These are phyloP conservation scores for Cercopithecus hamlyni DNA, from an alignment of 2,797 vertebrate genomes.

Conservation along the genomic window DNA sequence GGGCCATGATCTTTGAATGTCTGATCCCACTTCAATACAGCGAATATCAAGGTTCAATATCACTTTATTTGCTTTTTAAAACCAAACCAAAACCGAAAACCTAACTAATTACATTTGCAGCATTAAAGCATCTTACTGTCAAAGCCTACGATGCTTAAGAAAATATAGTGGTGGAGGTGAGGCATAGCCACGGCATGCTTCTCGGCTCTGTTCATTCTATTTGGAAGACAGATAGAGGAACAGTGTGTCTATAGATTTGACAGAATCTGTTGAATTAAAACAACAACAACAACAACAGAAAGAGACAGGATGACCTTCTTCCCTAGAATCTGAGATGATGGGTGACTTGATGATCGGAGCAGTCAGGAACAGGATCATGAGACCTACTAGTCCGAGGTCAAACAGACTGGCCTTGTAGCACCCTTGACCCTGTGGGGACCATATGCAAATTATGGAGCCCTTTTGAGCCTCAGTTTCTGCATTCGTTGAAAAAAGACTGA, in stretches of 20 bases:
- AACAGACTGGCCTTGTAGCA: rapidly evolving
- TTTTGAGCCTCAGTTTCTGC: not conserved
- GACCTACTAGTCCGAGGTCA: not conserved
- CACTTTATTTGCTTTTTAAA: constrained; percentile 65
- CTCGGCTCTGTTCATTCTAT: not conserved
- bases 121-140: constrained; percentile 44
- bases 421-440: no score
- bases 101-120: constrained; percentile 75
- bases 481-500: not conserved
- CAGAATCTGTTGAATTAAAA: not conserved
- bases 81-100: not conserved
- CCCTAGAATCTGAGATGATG: rapidly evolving
- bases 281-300: not conserved
- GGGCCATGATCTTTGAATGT: constrained; percentile 72
- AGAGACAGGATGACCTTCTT: not conserved
- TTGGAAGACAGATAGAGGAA: not conserved
- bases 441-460: rapidly evolving
- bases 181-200: not conserved
- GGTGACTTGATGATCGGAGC: not conserved
- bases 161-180: not conserved
- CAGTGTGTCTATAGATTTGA: not conserved
- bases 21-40: constrained; percentile 54
- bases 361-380: not conserved
- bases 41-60: constrained; percentile 62
- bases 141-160: constrained; percentile 50